phyloP scores from a whole-genome alignment of 2,888 invertebrate genomes.

The Drosophila melanocephala region DNA sequence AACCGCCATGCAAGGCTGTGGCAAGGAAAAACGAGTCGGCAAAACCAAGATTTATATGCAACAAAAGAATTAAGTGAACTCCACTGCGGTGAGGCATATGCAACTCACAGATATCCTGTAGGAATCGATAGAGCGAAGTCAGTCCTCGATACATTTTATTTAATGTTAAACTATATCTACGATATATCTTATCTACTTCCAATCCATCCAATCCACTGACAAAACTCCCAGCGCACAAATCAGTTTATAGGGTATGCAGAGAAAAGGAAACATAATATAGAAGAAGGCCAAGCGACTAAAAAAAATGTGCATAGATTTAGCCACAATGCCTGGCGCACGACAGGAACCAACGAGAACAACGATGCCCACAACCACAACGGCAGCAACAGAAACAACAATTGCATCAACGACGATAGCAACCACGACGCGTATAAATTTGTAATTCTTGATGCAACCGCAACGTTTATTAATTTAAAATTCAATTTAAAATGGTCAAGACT shows the following conservation, averaged over 20 bases:
- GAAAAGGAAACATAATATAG: constrained; percentile 40
- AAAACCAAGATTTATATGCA: constrained; percentile 82
- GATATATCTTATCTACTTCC: background rate
- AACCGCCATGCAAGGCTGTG: constrained; percentile 40
- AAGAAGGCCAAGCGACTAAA: constrained; percentile 38
- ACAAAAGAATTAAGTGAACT: constrained; percentile 56
- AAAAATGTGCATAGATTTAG: constrained; percentile 80
- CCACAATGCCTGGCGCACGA: constrained; percentile 65
- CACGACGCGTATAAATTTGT: constrained; percentile 80
- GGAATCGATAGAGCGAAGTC: background rate
- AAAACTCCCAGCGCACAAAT: background rate
- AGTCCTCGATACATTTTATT: background rate
- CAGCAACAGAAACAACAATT: constrained; percentile 16
- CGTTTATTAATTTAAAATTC: constrained; percentile 84
- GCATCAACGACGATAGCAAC: constrained; percentile 41
- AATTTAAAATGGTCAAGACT: constrained; percentile 79
- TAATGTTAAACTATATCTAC: background rate
- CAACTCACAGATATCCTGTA: constrained; percentile 17
- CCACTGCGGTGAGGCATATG: background rate
- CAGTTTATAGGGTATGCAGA: constrained; percentile 51
- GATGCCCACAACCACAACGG: constrained; percentile 28
- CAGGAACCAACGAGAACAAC: constrained; percentile 54
- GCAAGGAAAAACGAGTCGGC: constrained; percentile 61
- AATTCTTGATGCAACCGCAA: constrained; percentile 79
- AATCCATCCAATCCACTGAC: background rate